Conservation (phyloP, 1,140 invertebrate species). For the Platyscapa corneri region DNA sequence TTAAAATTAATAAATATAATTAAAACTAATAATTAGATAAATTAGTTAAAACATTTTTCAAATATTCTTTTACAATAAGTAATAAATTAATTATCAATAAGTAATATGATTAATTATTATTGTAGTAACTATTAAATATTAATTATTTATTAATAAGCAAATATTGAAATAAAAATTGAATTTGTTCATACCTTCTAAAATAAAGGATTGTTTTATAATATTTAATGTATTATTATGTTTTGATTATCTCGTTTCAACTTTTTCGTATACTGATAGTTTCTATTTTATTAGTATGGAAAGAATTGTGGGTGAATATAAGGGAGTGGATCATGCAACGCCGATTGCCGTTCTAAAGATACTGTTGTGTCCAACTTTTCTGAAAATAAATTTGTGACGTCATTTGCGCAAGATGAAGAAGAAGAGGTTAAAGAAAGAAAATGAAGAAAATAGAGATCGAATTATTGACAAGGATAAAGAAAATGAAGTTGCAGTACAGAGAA, state of each 20-base stretch:
- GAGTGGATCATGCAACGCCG: constrained; percentile 8
- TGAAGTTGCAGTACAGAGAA: neutral
- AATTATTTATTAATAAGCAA: too few relatives aligned
- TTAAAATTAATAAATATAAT: too few relatives aligned
- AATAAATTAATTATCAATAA: too few relatives aligned
- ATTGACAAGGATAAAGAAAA: neutral
- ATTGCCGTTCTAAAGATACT: constrained; percentile 69
- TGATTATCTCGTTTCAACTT: neutral
- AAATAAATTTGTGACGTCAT: constrained; percentile 68
- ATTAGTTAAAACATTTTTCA: too few relatives aligned
- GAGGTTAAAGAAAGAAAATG: constrained; percentile 8
- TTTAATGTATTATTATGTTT: neutral
- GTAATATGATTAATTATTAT: too few relatives aligned
- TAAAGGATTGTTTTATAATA: too few relatives aligned
- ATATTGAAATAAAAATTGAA: too few relatives aligned
- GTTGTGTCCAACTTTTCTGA: constrained; percentile 65
- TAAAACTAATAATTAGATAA: too few relatives aligned
- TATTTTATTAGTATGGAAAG: neutral
- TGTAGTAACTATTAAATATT: too few relatives aligned
- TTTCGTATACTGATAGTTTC: neutral
- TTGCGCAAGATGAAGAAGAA: constrained; percentile 51
- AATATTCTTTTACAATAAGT: too few relatives aligned
- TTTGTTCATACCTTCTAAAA: too few relatives aligned
- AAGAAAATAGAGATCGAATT: too few relatives aligned
- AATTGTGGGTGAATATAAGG: neutral